phyloP scores from a whole-genome alignment of 1,140 invertebrate genomes.

The Tetramorium alpestre region DNA sequence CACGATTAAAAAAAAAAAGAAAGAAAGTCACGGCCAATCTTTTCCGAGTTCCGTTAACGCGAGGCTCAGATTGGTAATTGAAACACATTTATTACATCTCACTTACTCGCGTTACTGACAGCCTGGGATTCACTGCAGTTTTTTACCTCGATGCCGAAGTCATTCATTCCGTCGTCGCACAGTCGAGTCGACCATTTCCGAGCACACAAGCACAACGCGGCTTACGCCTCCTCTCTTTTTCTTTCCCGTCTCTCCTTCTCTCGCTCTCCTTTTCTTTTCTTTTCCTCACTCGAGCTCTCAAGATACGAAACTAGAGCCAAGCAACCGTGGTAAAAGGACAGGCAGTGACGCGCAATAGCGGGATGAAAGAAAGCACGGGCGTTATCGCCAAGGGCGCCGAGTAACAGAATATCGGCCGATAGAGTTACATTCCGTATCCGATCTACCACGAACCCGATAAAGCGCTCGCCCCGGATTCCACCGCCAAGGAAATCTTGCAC shows the following conservation, averaged over 20 bases:
- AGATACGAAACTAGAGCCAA: conserved; percentile 44
- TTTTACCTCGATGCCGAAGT: neutral
- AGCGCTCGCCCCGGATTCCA: neutral
- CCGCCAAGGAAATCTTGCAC: conserved; percentile 1
- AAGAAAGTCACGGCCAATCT: neutral
- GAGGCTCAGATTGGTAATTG: conserved; percentile 19
- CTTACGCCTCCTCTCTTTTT: neutral
- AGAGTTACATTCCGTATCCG: conserved; percentile 44
- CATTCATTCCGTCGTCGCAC: neutral
- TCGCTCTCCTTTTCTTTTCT: neutral
- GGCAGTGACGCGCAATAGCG: conserved; percentile 41
- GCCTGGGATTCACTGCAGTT: neutral
- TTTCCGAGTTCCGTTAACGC: conserved; percentile 2
- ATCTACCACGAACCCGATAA: conserved; percentile 26
- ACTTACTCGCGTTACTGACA: conserved; percentile 19
- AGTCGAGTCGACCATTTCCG: neutral
- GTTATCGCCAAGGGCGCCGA: conserved; percentile 38
- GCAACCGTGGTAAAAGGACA: conserved; percentile 38
- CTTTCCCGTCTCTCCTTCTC: neutral
- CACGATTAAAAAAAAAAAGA: neutral
- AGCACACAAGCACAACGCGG: neutral
- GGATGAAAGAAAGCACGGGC: conserved; percentile 48
- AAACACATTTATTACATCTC: conserved; percentile 15
- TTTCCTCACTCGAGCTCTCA: neutral
- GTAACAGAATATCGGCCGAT: conserved; percentile 57